These are phyloP conservation scores for Nothoprocta pentlandii DNA, from an alignment of 2,113 vertebrate genomes.

Conservation along the genomic window DNA sequence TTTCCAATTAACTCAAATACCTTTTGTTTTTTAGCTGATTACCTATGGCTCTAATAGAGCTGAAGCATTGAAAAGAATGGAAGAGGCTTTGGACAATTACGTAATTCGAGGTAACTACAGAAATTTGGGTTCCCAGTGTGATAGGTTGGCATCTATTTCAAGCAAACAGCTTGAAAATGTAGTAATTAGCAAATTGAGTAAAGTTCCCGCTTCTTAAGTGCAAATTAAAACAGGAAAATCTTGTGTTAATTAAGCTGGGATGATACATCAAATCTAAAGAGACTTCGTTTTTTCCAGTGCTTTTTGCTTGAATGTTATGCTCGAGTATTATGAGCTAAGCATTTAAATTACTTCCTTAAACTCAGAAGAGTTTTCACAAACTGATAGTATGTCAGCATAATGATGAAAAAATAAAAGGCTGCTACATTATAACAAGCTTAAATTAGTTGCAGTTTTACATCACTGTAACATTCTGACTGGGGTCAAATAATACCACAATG, in stretches of 20 bases:
- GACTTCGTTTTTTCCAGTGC: background rate
- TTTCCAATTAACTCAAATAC: background rate
- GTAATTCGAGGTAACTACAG: conserved; percentile 92
- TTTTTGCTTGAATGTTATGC: background rate
- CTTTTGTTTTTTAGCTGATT: conserved; percentile 83
- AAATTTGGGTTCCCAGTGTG: conserved; percentile 68
- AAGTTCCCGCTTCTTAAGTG: conserved; percentile 81
- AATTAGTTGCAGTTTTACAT: background rate
- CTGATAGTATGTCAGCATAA: background rate
- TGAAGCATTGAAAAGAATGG: conserved; percentile 90
- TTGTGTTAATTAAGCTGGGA: conserved; percentile 70
- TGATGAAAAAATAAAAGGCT: background rate
- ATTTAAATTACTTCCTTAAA: background rate
- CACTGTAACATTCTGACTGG: background rate
- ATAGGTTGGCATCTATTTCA: conserved; percentile 75
- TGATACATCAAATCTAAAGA: conserved; percentile 53
- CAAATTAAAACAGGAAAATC: conserved; percentile 79
- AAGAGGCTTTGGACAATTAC: conserved; percentile 93
- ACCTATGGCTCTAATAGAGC: conserved; percentile 89
- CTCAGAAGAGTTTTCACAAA: background rate
- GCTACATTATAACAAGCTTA: background rate
- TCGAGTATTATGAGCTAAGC: background rate
- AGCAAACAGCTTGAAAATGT: conserved; percentile 81
- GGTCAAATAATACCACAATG: background rate
- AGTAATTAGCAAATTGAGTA: conserved; percentile 85